phyloP scores from a whole-genome alignment of 2,113 vertebrate genomes.

The Lepisosteus osseus region DNA sequence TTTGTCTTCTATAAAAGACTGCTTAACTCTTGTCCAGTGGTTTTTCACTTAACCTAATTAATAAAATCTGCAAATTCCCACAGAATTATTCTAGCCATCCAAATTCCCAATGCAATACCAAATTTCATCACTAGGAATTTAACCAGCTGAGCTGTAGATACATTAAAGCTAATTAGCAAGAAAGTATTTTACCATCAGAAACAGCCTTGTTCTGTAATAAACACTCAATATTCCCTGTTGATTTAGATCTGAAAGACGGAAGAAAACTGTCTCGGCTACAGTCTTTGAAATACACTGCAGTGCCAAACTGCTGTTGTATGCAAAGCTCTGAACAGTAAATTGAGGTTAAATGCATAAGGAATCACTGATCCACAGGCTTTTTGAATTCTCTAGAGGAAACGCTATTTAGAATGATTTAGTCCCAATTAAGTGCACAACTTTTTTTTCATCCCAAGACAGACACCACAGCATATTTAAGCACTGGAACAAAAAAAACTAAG shows the following conservation, averaged over 20 bases:
- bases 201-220: conserved; percentile 50
- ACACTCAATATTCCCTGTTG: conserved; percentile 38
- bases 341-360: conserved; percentile 32
- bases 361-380: conserved; percentile 26
- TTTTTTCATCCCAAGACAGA: neutral
- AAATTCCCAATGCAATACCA: conserved; percentile 34
- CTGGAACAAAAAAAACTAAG: neutral
- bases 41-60: neutral
- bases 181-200: conserved; percentile 49
- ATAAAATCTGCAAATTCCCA: conserved; percentile 24
- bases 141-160: conserved; percentile 45
- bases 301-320: conserved; percentile 25
- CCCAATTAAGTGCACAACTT: neutral
- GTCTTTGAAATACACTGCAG: conserved; percentile 30
- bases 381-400: conserved; percentile 31
- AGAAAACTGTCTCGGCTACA: conserved; percentile 33
- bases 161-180: conserved; percentile 52
- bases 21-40: too few relatives aligned
- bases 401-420: conserved; percentile 4
- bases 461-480: neutral
- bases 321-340: conserved; percentile 26
- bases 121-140: conserved; percentile 37
- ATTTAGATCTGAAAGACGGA: conserved; percentile 40
- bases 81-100: conserved; percentile 43
- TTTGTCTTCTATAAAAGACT: too few relatives aligned